Base-by-base conservation (phyloP, 2,888 invertebrate genomes). In the Scelioninae gen. 1 region DNA sequence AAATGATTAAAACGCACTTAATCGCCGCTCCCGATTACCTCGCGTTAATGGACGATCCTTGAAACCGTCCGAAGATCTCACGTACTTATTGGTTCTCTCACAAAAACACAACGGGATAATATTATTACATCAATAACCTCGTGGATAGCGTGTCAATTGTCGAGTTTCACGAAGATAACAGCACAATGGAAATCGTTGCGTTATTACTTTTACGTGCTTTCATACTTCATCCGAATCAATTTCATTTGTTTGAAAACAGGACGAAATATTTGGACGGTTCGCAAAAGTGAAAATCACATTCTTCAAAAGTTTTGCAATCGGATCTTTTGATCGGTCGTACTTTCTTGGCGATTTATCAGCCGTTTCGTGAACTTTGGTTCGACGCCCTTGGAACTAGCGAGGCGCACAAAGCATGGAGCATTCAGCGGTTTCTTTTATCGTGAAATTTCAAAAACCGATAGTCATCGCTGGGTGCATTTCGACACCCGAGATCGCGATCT, bases 41-140 rank as follows among this genome's bases (percentile, higher is more conserved):
- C n/a, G n/a, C n/a, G n/a, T n/a, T n/a, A n/a, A n/a, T n/a, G n/a
- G n/a, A n/a, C n/a, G n/a, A n/a, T n/a, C n/a, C n/a, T n/a, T n/a
- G n/a, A n/a, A n/a, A n/a, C n/a, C n/a, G n/a, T n/a, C n/a, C n/a
- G n/a, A n/a, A n/a, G n/a, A n/a, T n/a, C n/a, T n/a, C n/a, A n/a
- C n/a, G n/a, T n/a, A n/a, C n/a, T n/a, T n/a, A n/a, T n/a, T n/a
- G n/a, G n/a, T n/a, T n/a, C n/a, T n/a, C n/a, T n/a, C n/a, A n/a
- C n/a, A n/a, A n/a, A n/a, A n/a, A n/a, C n/a, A n/a, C n/a, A n/a
- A n/a, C n/a, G n/a, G n/a, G n/a, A n/a, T n/a, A n/a, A 34, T 65
- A 51, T 49, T 51, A 51, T 51, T 65, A 65, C 51, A 65, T 45
- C 49, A 65, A 65, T 51, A 51, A 65, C 65, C 65, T 65, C 34